These are phyloP conservation scores for Antigone vipio DNA, from an alignment of 2,113 vertebrate genomes.

Conservation along the genomic window DNA sequence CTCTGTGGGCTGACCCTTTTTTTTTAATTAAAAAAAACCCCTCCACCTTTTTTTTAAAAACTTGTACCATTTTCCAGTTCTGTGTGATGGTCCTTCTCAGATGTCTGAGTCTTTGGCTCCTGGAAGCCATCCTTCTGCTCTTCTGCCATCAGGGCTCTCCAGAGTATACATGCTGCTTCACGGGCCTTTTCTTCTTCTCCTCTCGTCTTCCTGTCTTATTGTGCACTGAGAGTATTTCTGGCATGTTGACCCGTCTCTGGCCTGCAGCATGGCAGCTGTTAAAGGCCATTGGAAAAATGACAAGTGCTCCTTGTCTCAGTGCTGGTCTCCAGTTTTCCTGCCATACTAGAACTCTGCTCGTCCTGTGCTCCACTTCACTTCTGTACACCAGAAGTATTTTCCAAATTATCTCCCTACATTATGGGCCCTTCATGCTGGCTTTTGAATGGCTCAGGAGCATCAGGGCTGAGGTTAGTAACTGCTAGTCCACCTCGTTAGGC, in stretches of 20 bases:
- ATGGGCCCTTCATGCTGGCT: neutral
- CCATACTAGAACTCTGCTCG: neutral
- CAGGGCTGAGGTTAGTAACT: neutral
- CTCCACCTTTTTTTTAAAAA: rapidly evolving
- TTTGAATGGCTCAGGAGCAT: neutral
- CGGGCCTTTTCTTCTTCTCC: neutral
- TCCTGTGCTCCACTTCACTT: neutral
- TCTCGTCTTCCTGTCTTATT: neutral
- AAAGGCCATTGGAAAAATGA: neutral
- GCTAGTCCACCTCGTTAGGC: neutral
- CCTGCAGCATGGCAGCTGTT: neutral
- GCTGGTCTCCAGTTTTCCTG: neutral
- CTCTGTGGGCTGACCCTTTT: neutral
- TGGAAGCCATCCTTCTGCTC: neutral
- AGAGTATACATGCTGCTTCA: neutral
- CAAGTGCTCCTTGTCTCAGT: neutral
- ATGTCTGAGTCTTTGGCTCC: neutral
- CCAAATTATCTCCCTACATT: neutral
- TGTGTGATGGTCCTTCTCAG: neutral
- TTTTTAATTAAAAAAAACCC: neutral
- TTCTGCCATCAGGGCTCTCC: neutral
- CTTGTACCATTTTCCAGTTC: neutral
- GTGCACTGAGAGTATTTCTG: neutral
- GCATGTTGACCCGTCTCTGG: neutral
- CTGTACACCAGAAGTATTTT: neutral